Base-by-base conservation (phyloP, 2,113 vertebrate genomes). In the Hassar affinis region DNA sequence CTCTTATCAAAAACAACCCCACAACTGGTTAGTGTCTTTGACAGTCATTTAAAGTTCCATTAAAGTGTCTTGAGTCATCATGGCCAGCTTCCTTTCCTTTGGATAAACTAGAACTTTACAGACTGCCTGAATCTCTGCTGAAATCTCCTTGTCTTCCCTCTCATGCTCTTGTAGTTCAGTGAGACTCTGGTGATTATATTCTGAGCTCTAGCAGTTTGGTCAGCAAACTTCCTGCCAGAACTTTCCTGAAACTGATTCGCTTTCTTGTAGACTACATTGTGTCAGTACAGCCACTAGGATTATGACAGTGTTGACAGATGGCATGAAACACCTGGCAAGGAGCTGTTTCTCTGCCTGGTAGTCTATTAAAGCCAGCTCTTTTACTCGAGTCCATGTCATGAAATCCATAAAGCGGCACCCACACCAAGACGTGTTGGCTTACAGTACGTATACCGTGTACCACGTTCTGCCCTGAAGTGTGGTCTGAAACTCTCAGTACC, bases 291-390 rank as follows among this genome's bases (percentile, higher is more conserved):
- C 57, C 71, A 76, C 71, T 76, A 59, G 81, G 22, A 33, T 62
- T 25, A 51, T 82, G 80, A 82, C 80, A 82, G 69, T 61, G 54
- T 59, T 76, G 71, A 76, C 81, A 83, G 69, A 75, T 56, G 81
- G 71, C 25, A 64, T 76, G 81, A 83, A 62, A 56, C 75, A 82
- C 81, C 71, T n/a, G 57, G 56, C 45, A 25, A 75, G 25, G 47
- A 52, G n/a, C 57, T 83, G 30, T 51, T 83, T 49, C 30, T 38
- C 57, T 52, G 57, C 57, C 72, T 38, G 57, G 4, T 49, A 42
- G 57, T 62, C 57, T 83, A 59, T 82, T 82, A 45, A 82, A 83
- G 72, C 30, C 57, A 38, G 20, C 56, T 64, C 57, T 76, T 83
- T 64, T 83, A 76, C 71, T 74, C 76, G 71, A 64, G 30, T 76